phyloP scores from a whole-genome alignment of 2,113 vertebrate genomes.

The pig (Sus scrofa) region T2T-Sscrofa CM000827.6:66476501-66477000 shows the following conservation, averaged over 20 bases:
- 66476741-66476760: not conserved
- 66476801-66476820: not conserved
- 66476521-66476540: not conserved
- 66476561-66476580: not conserved
- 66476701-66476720: conserved; percentile 2
- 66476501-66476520: not conserved
- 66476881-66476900: not conserved
- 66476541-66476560: not conserved
- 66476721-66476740: not conserved
- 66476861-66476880: not conserved
- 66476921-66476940: conserved; percentile 60
- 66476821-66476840: conserved; percentile 13
- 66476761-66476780: not conserved
- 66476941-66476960: conserved; percentile 43
- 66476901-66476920: conserved; percentile 42
- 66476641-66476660: not conserved
- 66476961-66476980: conserved; percentile 8
- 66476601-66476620: not conserved
- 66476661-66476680: not conserved
- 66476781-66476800: not conserved
- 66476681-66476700: not conserved
- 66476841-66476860: not conserved
- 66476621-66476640: conserved; percentile 34
- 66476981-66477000: conserved; percentile 56
- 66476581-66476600: conserved; percentile 5